These are phyloP conservation scores for Lydus trimaculatus DNA, from an alignment of 2,888 invertebrate species.

Conservation along the genomic window DNA sequence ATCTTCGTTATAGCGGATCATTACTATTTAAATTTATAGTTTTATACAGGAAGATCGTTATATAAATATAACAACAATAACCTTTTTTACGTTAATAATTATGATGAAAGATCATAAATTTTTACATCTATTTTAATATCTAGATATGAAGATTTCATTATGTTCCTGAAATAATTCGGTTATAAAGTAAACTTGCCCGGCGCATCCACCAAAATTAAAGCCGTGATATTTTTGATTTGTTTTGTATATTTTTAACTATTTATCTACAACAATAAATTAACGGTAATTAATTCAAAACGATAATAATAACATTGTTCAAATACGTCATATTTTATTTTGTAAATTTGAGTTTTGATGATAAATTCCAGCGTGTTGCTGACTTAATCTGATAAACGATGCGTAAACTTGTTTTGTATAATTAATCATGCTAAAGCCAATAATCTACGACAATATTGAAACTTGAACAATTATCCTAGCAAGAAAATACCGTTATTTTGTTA, in stretches of 20 bases:
- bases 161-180: no score
- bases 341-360: background rate
- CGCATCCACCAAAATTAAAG: background rate
- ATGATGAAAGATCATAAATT: no score
- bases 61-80: no score
- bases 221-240: no score
- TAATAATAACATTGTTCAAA: background rate
- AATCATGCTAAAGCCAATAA: background rate
- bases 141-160: no score
- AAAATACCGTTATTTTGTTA: background rate
- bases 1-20: no score
- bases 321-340: background rate
- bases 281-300: background rate
- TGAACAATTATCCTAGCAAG: background rate
- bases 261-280: background rate
- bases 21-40: no score
- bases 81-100: no score
- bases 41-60: no score
- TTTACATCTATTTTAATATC: no score
- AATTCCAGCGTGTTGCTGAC: background rate
- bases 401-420: conserved; percentile 5
- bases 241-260: no score
- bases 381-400: conserved; percentile 7
- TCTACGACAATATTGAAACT: background rate
- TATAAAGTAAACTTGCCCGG: background rate